Conservation (phyloP, 2,888 invertebrate genomes). For the Drosophila quinaria region DNA sequence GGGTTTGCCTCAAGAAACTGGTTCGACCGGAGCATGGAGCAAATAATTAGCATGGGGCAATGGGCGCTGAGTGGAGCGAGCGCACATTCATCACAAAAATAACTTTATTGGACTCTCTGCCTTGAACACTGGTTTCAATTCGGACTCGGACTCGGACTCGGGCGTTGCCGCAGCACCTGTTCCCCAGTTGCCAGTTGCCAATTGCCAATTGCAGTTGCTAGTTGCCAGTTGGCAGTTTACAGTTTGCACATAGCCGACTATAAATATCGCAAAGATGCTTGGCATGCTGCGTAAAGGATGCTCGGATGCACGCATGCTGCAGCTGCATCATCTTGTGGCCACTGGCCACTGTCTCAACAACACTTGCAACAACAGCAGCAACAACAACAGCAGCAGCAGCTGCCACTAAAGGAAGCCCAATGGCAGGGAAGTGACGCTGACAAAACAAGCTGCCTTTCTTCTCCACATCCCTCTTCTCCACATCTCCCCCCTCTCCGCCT, state of each 20-base stretch:
- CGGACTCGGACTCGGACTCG: conserved; percentile 26
- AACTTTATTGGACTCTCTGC: conserved; percentile 63
- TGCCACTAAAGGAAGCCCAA: conserved; percentile 73
- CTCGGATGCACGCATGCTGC: conserved; percentile 66
- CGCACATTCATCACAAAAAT: conserved; percentile 69
- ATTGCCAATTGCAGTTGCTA: conserved; percentile 49
- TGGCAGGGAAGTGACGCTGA: conserved; percentile 76
- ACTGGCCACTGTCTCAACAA: conserved; percentile 27
- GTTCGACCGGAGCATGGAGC: conserved; percentile 51
- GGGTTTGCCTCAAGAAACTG: conserved; percentile 46
- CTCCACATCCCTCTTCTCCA: conserved; percentile 4
- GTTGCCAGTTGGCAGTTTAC: conserved; percentile 36
- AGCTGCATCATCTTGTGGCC: conserved; percentile 76
- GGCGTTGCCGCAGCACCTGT: conserved; percentile 77
- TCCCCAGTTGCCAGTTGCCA: conserved; percentile 53
- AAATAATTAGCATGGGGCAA: conserved; percentile 69
- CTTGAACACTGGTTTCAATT: conserved; percentile 26
- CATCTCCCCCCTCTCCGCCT: background rate
- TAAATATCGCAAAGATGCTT: conserved; percentile 78
- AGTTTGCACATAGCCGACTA: conserved; percentile 53
- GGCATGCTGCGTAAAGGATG: conserved; percentile 80
- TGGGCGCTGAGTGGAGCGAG: conserved; percentile 47
- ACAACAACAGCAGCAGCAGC: conserved; percentile 54
- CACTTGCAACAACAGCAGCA: conserved; percentile 25
- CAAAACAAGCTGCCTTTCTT: conserved; percentile 68